Percentiles rank a stretch among this genome's conserved stretches.
Evolutionary conservation across 2,113 vertebrate genomes (phyloP).

Genomic region (Ranitomeya variabilis): DNA sequence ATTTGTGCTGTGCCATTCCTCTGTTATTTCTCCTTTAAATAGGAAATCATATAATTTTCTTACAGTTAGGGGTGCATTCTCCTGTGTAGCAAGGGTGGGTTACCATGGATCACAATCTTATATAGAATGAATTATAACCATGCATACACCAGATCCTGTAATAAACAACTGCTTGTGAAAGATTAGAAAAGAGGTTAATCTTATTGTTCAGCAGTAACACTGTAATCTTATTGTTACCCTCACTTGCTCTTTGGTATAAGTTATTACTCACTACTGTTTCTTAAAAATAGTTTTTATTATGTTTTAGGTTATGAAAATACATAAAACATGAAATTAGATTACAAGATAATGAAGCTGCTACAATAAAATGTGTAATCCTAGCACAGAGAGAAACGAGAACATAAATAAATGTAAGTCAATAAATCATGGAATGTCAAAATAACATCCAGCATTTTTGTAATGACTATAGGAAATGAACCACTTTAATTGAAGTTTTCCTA

Average conservation of each 20-base stretch:
- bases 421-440: not conserved
- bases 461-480: not conserved
- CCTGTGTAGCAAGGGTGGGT: not conserved
- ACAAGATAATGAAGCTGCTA: not conserved
- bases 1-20: too few species aligned
- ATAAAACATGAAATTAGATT: slow-evolving; percentile 9
- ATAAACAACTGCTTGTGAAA: not conserved
- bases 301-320: not conserved
- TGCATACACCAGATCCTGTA: not conserved
- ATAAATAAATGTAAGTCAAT: not conserved
- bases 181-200: not conserved
- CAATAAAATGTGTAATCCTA: not conserved
- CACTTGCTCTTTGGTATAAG: not conserved
- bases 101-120: not conserved
- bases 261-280: not conserved
- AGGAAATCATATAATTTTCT: too few species aligned
- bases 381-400: not conserved
- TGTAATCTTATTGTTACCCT: not conserved
- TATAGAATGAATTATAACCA: not conserved
- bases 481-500: not conserved
- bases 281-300: slow-evolving; percentile 1
- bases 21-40: too few species aligned
- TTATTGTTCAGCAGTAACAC: not conserved
- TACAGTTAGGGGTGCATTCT: too few species aligned
- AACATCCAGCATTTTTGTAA: not conserved